A percentile compares a stretch with the other conserved stretches of the same genome.
Evolutionary conservation across 2,113 vertebrate species (phyloP).

Genomic region (Mesitornis unicolor): DNA sequence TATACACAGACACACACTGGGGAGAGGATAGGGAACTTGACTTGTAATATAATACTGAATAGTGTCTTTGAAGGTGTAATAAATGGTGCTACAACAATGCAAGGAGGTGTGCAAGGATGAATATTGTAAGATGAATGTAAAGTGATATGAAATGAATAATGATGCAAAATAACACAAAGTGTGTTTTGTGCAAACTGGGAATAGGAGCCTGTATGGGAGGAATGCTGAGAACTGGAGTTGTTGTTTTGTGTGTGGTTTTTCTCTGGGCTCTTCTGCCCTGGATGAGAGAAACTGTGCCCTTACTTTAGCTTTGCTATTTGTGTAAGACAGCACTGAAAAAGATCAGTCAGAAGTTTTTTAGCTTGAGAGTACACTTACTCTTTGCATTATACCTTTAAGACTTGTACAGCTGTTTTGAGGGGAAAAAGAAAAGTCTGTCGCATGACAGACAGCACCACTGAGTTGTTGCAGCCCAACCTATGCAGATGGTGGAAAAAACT

Average conservation of each 20-base stretch:
- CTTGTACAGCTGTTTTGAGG: not conserved
- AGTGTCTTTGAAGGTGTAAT: not conserved
- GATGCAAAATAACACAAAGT: not conserved
- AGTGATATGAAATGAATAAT: not conserved
- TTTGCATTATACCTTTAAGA: too few species aligned
- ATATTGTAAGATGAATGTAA: not conserved
- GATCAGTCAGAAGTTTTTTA: not conserved
- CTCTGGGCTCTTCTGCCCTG: not conserved
- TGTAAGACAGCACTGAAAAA: not conserved
- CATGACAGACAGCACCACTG: rapidly evolving
- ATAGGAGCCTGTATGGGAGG: not conserved
- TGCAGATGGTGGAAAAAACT: not conserved
- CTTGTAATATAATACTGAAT: not conserved
- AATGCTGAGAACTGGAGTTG: not conserved
- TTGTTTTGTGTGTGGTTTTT: not conserved
- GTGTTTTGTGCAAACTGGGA: not conserved
- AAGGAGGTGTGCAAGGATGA: not conserved
- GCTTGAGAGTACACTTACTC: not conserved
- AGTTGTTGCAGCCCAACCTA: rapidly evolving
- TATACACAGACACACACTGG: too few species aligned
- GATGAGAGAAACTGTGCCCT: not conserved
- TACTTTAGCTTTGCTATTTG: not conserved
- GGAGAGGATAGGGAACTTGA: not conserved
- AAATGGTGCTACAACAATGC: not conserved
- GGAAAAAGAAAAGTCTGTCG: too few species aligned